Percentiles rank a stretch among this genome's conserved stretches.
phyloP scores from a whole-genome alignment of 2,888 invertebrate species.

The Hypolimnas misippus region DNA sequence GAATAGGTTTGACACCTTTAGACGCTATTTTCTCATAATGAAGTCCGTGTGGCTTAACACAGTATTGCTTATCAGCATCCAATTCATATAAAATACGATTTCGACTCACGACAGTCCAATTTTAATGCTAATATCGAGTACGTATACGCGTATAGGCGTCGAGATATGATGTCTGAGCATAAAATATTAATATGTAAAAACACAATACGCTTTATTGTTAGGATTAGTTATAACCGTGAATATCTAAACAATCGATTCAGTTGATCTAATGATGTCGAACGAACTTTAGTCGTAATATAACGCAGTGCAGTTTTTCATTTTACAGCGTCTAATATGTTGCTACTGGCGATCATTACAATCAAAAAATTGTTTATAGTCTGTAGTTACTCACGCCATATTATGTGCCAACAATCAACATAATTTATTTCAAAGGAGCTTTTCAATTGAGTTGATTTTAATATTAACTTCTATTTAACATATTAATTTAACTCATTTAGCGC shows the following conservation, averaged over 20 bases:
- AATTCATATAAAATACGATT: constrained; percentile 35
- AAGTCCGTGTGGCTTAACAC: too few species aligned
- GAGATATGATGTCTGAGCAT: constrained; percentile 50
- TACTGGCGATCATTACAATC: not conserved
- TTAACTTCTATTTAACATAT: not conserved
- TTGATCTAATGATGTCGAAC: not conserved
- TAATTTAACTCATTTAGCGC: not conserved
- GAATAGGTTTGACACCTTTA: too few species aligned
- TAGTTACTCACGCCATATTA: not conserved
- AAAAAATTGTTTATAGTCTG: not conserved
- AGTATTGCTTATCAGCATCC: too few species aligned
- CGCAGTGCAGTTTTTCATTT: not conserved
- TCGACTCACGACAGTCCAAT: constrained; percentile 1
- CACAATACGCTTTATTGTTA: constrained; percentile 3
- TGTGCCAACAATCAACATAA: not conserved
- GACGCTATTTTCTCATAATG: too few species aligned
- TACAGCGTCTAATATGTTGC: not conserved
- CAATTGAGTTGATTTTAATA: not conserved
- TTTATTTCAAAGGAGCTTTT: not conserved
- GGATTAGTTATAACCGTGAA: not conserved
- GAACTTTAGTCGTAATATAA: not conserved
- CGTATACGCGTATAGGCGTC: constrained; percentile 40
- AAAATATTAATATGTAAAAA: constrained; percentile 7
- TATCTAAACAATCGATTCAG: not conserved
- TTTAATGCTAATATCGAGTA: constrained; percentile 28